These are phyloP conservation scores for Eurytoma californica DNA, from an alignment of 2,888 invertebrate species.

Conservation along the genomic window DNA sequence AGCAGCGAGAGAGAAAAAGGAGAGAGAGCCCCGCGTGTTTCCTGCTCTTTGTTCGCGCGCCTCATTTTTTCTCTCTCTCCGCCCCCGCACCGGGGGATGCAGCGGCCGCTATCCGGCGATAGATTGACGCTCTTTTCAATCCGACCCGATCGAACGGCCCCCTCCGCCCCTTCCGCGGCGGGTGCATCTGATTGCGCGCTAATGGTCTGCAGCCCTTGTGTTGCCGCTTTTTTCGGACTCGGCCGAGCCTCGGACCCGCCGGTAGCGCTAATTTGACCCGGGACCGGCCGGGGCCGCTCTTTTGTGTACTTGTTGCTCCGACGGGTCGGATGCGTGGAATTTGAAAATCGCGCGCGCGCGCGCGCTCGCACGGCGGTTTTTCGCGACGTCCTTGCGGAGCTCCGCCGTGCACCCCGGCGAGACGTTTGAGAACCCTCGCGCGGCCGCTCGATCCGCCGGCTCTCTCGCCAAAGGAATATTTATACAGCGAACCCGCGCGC, in stretches of 20 bases:
- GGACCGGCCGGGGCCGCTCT: too few relatives aligned
- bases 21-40: conserved; percentile 35
- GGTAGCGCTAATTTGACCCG: too few relatives aligned
- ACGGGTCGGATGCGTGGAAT: background rate
- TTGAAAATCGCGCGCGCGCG: conserved; percentile 15
- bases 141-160: background rate
- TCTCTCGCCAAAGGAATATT: conserved; percentile 28
- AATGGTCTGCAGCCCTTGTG: too few relatives aligned
- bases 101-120: conserved; percentile 40
- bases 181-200: background rate
- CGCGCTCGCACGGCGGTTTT: background rate
- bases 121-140: conserved; percentile 37
- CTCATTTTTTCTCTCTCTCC: background rate
- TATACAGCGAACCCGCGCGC: conserved; percentile 4
- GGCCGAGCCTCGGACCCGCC: background rate
- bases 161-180: conserved; percentile 8
- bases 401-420: background rate
- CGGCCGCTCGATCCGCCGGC: conserved; percentile 30
- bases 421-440: conserved; percentile 42
- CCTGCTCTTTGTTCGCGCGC: conserved; percentile 46
- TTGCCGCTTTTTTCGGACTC: background rate
- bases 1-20: conserved; percentile 11
- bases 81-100: conserved; percentile 29
- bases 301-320: too few relatives aligned
- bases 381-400: too few relatives aligned